Evolutionary conservation across 2,797 vertebrate species (phyloP), one percentile per base, ranked within the genome.

Genomic region (Margarornis squamiger): DNA sequence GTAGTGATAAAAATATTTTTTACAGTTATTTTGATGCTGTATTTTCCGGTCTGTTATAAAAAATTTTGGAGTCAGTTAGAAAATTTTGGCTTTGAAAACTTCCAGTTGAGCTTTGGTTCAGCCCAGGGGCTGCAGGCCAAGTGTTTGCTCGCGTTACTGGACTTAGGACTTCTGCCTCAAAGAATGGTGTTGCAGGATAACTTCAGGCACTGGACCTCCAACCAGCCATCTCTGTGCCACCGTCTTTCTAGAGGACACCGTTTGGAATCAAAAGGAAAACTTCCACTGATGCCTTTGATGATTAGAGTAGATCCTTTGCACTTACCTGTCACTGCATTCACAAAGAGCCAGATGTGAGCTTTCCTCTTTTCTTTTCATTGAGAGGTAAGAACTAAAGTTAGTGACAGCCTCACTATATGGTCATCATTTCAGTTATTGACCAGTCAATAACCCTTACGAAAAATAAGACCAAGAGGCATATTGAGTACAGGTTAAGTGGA

Each of bases 311-410:
- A 34, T 78, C 14, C 22, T 88, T 72, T 58, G n/a, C 48, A 21
- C 7, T 63, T 59, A 8, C 1, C 57, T 54, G 20, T 6, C 23
- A 4, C 5, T 15, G 8, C 0, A 0, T 17, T 83, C 30, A 34
- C 23, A 12, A 77, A 51, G 21, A 86, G 30, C 4, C 57, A 66
- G 32, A 46, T 1, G 1, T 12, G 39, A 49, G 8, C 3, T 81
- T 77, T 59, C 10, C 23, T 36, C 7, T 85, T 62, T 55, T 29
- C n/a, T 85, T 55, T 78, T 39, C 18, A 34, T 2, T 22, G 58
- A 34, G 13, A 70, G 14, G 26, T 16, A 45, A 51, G 41, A 45
- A 57, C 30, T 38, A 19, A 71, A 52, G 6, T 73, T 29, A 27
- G 13, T 45, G 39, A 39, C 17, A 41, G 26, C 11, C 16, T 66